Evolutionary conservation across 2,113 vertebrate species (phyloP).

Genomic region (Regulus satrapa): DNA sequence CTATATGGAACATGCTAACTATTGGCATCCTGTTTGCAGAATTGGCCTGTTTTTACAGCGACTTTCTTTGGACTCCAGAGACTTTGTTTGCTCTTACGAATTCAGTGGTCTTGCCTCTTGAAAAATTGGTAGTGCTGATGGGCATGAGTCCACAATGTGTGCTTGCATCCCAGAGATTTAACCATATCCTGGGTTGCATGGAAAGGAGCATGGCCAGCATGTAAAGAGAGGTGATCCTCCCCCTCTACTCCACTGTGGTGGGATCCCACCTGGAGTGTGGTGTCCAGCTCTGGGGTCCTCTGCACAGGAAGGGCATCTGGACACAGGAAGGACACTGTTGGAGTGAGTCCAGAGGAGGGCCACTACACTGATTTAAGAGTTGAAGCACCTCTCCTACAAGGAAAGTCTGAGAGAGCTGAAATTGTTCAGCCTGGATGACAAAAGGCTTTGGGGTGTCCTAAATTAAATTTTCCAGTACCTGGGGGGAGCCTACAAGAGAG

Average conservation of each 20-base stretch:
- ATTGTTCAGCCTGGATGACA: neutral
- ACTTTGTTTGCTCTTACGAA: neutral
- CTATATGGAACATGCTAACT: neutral
- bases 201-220: neutral
- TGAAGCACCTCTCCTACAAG: neutral
- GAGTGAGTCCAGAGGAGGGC: neutral
- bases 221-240: neutral
- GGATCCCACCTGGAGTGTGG: neutral
- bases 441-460: neutral
- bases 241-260: neutral
- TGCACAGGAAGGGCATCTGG: neutral
- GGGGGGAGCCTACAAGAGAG: neutral
- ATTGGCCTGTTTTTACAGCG: neutral
- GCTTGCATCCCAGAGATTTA: neutral
- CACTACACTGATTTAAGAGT: neutral
- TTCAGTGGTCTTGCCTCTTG: neutral
- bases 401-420: neutral
- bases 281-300: neutral
- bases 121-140: neutral
- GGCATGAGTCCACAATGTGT: fast-evolving
- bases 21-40: neutral
- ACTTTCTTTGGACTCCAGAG: neutral
- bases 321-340: neutral
- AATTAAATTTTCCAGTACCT: neutral
- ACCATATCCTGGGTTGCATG: neutral